A percentile compares a stretch with the other conserved stretches of the same genome.
Conservation (phyloP, 2,113 vertebrate species). For the Poeciliopsis occidentalis region DNA sequence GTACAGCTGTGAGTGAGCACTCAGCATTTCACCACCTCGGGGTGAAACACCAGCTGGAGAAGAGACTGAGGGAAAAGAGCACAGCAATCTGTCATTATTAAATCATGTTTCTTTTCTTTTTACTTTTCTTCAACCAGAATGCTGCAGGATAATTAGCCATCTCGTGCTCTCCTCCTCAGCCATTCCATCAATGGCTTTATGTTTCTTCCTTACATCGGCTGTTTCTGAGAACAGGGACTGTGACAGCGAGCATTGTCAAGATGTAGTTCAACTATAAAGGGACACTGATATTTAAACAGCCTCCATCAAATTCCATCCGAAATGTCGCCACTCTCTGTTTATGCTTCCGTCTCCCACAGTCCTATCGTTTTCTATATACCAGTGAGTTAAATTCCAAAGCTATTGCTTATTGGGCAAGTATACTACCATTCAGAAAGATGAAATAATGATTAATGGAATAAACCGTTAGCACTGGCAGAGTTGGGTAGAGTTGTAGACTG, state of each 20-base stretch:
- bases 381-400: conserved; percentile 21
- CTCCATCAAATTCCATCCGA: conserved; percentile 30
- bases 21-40: conserved; percentile 26
- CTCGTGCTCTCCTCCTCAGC: conserved; percentile 21
- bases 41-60: conserved; percentile 46
- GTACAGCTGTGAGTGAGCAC: conserved; percentile 27
- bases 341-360: conserved; percentile 30
- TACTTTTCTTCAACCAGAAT: conserved; percentile 34
- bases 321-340: conserved; percentile 7
- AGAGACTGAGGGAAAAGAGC: conserved; percentile 15
- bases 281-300: conserved; percentile 35
- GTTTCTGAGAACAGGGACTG: conserved; percentile 15
- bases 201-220: neutral
- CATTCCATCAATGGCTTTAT: conserved; percentile 28
- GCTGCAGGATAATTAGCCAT: conserved; percentile 36
- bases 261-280: conserved; percentile 30
- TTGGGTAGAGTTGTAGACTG: too few species aligned
- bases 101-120: conserved; percentile 42
- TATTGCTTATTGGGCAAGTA: neutral
- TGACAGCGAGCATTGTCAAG: conserved; percentile 22
- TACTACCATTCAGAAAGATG: too few species aligned
- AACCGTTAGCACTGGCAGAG: too few species aligned
- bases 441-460: too few species aligned
- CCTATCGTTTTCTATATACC: conserved; percentile 34
- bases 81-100: conserved; percentile 43